phyloP scores from a whole-genome alignment of 2,888 invertebrate species.

The Caenorhabditis doughertyi region DNA sequence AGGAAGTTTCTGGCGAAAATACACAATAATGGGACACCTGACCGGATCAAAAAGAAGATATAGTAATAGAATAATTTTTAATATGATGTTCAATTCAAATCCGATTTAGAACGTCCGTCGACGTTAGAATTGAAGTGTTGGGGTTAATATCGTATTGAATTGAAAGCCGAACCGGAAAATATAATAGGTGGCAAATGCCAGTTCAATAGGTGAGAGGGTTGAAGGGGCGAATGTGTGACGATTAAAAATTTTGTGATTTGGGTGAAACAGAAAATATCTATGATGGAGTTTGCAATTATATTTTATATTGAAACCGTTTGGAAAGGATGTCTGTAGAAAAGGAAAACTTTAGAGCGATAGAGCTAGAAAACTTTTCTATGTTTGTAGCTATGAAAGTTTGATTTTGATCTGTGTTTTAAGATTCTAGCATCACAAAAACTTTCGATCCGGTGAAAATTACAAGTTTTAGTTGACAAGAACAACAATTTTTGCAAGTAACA shows the following conservation, averaged over 20 bases:
- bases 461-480: no score
- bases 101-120: slow-evolving; percentile 50
- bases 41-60: background rate
- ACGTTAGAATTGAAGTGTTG: slow-evolving; percentile 39
- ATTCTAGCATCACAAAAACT: no score
- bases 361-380: background rate
- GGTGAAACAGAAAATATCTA: slow-evolving; percentile 6
- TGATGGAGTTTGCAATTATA: background rate
- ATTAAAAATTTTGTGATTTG: slow-evolving; percentile 40
- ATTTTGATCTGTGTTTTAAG: no score
- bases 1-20: background rate
- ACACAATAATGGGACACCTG: slow-evolving; percentile 1
- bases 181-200: slow-evolving; percentile 47
- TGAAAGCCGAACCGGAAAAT: slow-evolving; percentile 58
- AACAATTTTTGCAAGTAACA: no score
- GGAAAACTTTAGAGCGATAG: background rate
- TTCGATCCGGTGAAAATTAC: no score
- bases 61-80: slow-evolving; percentile 47
- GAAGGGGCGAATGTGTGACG: background rate
- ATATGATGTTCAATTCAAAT: slow-evolving; percentile 56
- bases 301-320: background rate
- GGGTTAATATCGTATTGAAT: slow-evolving; percentile 53
- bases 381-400: no score
- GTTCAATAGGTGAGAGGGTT: slow-evolving; percentile 15
- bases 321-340: background rate